Percentiles rank a stretch among this genome's conserved stretches.
These are phyloP conservation scores for Oryctolagus cuniculus DNA, from an alignment of 2,113 vertebrate genomes.

Conservation along the genomic window DNA sequence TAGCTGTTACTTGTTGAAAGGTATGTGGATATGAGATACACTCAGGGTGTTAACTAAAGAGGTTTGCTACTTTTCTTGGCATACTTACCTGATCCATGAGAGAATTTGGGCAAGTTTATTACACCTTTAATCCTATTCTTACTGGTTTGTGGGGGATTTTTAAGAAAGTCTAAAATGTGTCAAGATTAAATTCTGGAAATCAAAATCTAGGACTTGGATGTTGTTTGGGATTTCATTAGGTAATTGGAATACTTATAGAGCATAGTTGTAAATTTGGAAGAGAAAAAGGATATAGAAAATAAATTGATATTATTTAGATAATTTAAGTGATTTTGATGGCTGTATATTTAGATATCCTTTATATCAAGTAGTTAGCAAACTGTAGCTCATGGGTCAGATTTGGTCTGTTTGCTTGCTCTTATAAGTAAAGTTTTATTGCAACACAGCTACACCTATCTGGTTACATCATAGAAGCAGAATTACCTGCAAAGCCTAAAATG, in stretches of 20 bases:
- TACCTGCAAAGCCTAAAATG: constrained; percentile 23
- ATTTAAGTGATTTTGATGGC: not conserved
- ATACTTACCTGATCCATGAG: not conserved
- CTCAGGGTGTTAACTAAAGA: not conserved
- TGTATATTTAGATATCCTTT: not conserved
- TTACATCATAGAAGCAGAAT: not conserved
- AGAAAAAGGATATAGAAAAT: not conserved
- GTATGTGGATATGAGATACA: not conserved
- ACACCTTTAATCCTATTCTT: not conserved
- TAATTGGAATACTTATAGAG: not conserved
- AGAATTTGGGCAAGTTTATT: not conserved
- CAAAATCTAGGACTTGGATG: constrained; percentile 11
- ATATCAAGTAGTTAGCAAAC: not conserved
- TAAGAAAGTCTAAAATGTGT: constrained; percentile 24
- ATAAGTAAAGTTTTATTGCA: constrained; percentile 59
- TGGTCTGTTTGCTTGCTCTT: constrained; percentile 21
- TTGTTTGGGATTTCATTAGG: not conserved
- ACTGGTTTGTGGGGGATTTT: constrained; percentile 13
- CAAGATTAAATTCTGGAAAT: constrained; percentile 58
- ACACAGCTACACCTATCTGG: not conserved
- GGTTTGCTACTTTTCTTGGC: not conserved
- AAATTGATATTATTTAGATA: not conserved
- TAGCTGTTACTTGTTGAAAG: not conserved
- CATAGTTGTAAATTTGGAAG: constrained; percentile 47
- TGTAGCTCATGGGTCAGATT: not conserved